A percentile compares a stretch with the other conserved stretches of the same genome.
These are phyloP conservation scores for Apis mellifera DNA, from an alignment of 1,140 invertebrate genomes.

Conservation along the genomic window Amel_HAv3.1 CM009942.2:4021001-4021500, in stretches of 20 bases:
- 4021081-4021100: not conserved
- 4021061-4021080: not conserved
- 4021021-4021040: not conserved
- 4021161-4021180: not conserved
- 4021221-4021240: not conserved
- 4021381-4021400: slow-evolving; percentile 68
- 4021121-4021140: not conserved
- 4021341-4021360: slow-evolving; percentile 80
- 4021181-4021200: not conserved
- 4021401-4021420: slow-evolving; percentile 21
- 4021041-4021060: too few relatives aligned
- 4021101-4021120: not conserved
- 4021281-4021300: slow-evolving; percentile 60
- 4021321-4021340: slow-evolving; percentile 56
- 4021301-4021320: slow-evolving; percentile 57
- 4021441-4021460: slow-evolving; percentile 43
- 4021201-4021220: not conserved
- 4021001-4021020: not conserved
- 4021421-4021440: slow-evolving; percentile 57
- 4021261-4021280: slow-evolving; percentile 47
- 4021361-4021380: slow-evolving; percentile 75
- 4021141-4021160: not conserved
- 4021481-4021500: not conserved
- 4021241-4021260: slow-evolving; percentile 13
- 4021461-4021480: not conserved